phyloP scores from a whole-genome alignment of 2,797 vertebrate species.

The Phrynocephalus guinanensis region DNA sequence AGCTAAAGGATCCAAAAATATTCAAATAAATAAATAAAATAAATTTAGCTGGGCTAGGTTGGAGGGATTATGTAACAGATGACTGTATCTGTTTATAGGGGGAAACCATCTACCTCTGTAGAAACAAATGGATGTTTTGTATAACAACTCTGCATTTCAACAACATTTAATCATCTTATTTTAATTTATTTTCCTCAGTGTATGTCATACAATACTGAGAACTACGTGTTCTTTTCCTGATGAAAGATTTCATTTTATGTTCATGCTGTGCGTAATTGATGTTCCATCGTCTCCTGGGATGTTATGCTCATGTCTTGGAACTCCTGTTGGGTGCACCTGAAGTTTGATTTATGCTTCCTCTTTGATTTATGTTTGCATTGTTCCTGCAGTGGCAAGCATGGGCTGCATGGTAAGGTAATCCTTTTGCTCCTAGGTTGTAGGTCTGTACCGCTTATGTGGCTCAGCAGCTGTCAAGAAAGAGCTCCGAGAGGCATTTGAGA shows the following conservation, averaged over 20 bases:
- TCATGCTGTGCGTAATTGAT: background rate
- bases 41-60: background rate
- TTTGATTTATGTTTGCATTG: constrained; percentile 10
- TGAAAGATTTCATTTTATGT: rapidly evolving
- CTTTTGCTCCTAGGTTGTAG: constrained; percentile 88
- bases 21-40: too few relatives aligned
- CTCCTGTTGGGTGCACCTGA: background rate
- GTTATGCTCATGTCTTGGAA: background rate
- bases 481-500: constrained; percentile 95
- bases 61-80: background rate
- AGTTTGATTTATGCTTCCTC: background rate
- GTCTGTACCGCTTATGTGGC: constrained; percentile 94
- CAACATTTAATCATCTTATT: background rate
- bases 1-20: background rate
- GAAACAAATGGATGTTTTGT: constrained; percentile 1
- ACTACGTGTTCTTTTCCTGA: rapidly evolving
- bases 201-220: rapidly evolving
- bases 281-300: rapidly evolving
- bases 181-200: rapidly evolving
- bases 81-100: rapidly evolving
- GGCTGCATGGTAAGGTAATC: constrained; percentile 22
- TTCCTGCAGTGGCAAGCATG: background rate
- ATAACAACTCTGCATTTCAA: background rate
- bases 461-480: constrained; percentile 98
- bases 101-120: background rate